Evolutionary conservation across 2,888 invertebrate genomes (phyloP).

Genomic region (Pyralis farinalis): DNA sequence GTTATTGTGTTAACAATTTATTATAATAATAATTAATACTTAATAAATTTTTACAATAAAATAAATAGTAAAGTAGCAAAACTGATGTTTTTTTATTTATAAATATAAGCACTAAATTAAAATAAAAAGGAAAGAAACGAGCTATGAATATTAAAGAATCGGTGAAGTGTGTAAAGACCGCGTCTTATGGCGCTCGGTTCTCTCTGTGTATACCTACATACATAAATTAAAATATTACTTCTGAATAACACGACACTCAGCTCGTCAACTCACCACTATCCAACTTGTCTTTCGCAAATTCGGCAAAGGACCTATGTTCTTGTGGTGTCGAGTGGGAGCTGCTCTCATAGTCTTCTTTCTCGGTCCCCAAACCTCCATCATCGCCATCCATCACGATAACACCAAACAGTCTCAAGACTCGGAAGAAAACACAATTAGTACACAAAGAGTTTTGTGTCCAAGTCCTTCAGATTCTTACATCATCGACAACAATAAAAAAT

Average conservation of each 20-base stretch:
- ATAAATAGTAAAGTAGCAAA: no score
- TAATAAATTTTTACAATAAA: no score
- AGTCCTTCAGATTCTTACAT: conserved; percentile 73
- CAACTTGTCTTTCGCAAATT: conserved; percentile 73
- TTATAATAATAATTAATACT: no score
- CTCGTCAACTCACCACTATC: conserved; percentile 68
- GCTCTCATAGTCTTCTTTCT: conserved; percentile 64
- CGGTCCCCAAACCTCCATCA: conserved; percentile 48
- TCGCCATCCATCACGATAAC: conserved; percentile 57
- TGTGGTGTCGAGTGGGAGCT: conserved; percentile 71
- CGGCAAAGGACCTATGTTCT: conserved; percentile 70
- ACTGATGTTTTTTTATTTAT: no score
- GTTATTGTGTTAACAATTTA: no score
- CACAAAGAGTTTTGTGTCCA: conserved; percentile 27
- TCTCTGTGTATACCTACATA: no score
- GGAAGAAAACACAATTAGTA: conserved; percentile 37
- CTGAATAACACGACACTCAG: no score
- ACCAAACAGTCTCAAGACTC: conserved; percentile 19
- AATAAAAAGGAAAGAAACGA: no score
- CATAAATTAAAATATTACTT: not conserved
- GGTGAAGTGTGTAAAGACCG: no score
- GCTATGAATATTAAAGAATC: no score
- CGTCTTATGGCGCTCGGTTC: no score
- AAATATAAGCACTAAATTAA: no score
- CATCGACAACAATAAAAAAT: conserved; percentile 61